These are phyloP conservation scores for Epinephelus fuscoguttatus DNA, from an alignment of 2,113 vertebrate genomes.

Conservation along the genomic window DNA sequence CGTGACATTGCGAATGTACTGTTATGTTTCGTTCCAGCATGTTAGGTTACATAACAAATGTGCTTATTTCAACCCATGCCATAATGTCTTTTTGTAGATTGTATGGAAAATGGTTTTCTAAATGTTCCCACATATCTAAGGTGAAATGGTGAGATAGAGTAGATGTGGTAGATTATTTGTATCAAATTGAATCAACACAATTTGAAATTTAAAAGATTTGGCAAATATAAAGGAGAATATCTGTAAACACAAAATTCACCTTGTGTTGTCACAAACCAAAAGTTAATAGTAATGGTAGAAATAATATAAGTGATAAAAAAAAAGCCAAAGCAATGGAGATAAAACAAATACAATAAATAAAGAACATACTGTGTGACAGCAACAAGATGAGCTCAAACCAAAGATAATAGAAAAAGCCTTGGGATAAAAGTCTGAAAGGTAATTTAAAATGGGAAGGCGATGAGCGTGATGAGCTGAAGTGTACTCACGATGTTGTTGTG, in stretches of 20 bases:
- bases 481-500: constrained; percentile 78
- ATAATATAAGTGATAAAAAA: neutral
- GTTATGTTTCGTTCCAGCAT: no score
- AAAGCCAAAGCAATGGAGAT: constrained; percentile 25
- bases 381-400: constrained; percentile 36
- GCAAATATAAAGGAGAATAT: neutral
- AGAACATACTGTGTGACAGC: constrained; percentile 21
- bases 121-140: no score
- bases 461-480: constrained; percentile 1
- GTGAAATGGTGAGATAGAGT: neutral
- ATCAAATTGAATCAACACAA: neutral
- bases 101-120: neutral
- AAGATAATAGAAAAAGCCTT: constrained; percentile 28
- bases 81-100: no score
- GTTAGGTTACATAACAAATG: no score
- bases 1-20: no score
- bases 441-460: constrained; percentile 34
- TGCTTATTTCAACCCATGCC: no score
- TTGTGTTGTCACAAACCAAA: constrained; percentile 8
- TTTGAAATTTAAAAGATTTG: neutral
- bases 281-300: neutral
- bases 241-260: neutral
- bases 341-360: constrained; percentile 43
- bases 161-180: neutral
- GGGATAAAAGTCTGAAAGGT: constrained; percentile 35